Evolutionary conservation across 2,797 vertebrate species (phyloP).

Genomic region (Micrastur ruficollis): DNA sequence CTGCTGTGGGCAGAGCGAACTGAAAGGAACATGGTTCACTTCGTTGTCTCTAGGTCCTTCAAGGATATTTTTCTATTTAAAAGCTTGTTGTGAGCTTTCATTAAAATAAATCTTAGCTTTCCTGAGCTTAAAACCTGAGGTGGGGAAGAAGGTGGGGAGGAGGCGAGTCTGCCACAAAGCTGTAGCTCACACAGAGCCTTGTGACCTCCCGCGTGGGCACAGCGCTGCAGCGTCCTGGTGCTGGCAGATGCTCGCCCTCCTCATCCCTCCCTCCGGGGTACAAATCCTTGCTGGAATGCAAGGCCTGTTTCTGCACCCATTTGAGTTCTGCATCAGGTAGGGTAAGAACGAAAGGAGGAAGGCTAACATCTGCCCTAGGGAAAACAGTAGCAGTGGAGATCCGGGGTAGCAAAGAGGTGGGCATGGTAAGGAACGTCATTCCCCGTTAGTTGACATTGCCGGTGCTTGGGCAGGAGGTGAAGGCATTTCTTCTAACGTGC

Average conservation of each 20-base stretch:
- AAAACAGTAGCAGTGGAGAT: neutral
- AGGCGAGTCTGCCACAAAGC: neutral
- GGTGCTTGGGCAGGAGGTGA: neutral
- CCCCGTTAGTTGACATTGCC: neutral
- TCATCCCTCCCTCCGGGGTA: neutral
- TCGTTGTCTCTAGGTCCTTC: neutral
- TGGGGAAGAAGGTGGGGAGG: neutral
- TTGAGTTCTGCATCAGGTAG: neutral
- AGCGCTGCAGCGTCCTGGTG: neutral
- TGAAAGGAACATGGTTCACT: neutral
- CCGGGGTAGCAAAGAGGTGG: neutral
- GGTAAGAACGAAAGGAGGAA: neutral
- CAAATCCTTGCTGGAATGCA: neutral
- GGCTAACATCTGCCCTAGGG: neutral
- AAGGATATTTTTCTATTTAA: neutral
- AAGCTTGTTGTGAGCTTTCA: neutral
- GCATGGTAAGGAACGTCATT: neutral
- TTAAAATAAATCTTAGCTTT: neutral
- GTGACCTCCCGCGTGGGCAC: accelerated
- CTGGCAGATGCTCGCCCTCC: neutral
- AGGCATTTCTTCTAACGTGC: neutral
- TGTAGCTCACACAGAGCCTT: neutral
- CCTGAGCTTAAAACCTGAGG: neutral
- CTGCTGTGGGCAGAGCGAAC: neutral
- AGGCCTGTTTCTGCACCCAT: neutral